Conservation (phyloP, 2,888 invertebrate species). For the Eubasilissa splendida region DNA sequence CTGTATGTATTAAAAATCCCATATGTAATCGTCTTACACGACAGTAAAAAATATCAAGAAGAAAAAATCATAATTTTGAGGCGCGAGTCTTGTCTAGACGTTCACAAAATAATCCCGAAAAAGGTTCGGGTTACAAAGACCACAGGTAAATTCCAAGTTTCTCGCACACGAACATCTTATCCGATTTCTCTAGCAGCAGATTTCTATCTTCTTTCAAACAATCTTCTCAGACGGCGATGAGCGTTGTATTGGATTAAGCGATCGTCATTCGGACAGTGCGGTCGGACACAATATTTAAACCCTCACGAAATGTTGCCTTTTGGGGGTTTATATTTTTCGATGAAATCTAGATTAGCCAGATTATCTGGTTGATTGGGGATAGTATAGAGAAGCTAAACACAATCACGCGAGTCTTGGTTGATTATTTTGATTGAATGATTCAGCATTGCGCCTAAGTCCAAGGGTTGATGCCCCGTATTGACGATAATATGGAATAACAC, state of each 20-base stretch:
- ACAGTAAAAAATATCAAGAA: neutral
- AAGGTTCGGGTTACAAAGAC: constrained; percentile 32
- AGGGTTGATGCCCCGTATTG: too few relatives aligned
- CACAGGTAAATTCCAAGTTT: constrained; percentile 38
- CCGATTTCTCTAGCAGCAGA: constrained; percentile 12
- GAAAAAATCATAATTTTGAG: constrained; percentile 19
- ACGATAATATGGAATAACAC: too few relatives aligned
- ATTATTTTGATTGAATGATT: neutral
- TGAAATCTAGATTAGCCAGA: constrained; percentile 6
- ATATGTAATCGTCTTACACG: neutral
- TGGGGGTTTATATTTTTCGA: constrained; percentile 5
- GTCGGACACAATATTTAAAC: constrained; percentile 3
- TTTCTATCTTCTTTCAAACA: constrained; percentile 1
- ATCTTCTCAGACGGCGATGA: neutral
- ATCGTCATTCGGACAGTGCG: neutral
- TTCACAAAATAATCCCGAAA: constrained; percentile 39
- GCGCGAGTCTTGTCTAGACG: constrained; percentile 38
- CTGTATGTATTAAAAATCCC: too few relatives aligned
- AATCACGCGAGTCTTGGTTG: neutral
- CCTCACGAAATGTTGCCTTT: constrained; percentile 18
- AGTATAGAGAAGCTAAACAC: neutral
- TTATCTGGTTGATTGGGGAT: neutral
- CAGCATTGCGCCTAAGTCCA: too few relatives aligned
- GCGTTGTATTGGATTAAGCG: neutral
- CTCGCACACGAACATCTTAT: constrained; percentile 15